Conservation (phyloP, 2,888 invertebrate genomes). For the Cylloceria caligata region DNA sequence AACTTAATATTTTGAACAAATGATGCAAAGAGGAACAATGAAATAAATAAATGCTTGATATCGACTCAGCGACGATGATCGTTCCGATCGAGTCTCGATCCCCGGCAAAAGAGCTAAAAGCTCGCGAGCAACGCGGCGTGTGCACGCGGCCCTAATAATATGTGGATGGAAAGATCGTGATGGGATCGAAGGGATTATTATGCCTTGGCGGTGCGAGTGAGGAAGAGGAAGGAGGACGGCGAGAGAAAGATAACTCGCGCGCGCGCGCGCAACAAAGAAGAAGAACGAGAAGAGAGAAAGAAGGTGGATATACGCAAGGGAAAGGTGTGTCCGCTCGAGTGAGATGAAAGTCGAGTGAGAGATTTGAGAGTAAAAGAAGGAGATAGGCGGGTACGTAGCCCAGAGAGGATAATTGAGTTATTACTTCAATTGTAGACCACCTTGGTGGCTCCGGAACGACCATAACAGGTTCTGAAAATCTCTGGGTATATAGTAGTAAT, state of each 20-base stretch:
- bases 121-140: conserved; percentile 59
- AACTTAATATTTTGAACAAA: not conserved
- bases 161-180: conserved; percentile 82
- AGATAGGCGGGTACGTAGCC: conserved; percentile 83
- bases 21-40: not conserved
- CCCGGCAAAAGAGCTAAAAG: conserved; percentile 8
- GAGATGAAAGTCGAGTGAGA: conserved; percentile 80
- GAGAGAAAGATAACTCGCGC: conserved; percentile 17
- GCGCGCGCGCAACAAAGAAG: conserved; percentile 26
- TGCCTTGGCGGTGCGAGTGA: conserved; percentile 67
- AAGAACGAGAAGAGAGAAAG: conserved; percentile 45
- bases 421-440: conserved; percentile 85
- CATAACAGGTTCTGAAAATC: conserved; percentile 84
- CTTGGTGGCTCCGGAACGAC: conserved; percentile 83
- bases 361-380: conserved; percentile 84
- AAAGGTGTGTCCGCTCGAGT: conserved; percentile 60
- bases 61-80: conserved; percentile 7
- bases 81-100: conserved; percentile 5
- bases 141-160: conserved; percentile 78
- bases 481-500: conserved; percentile 69
- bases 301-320: conserved; percentile 4
- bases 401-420: conserved; percentile 85
- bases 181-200: conserved; percentile 82
- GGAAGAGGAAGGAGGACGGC: conserved; percentile 35
- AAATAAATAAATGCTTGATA: not conserved